These are phyloP conservation scores for Pungitius pungitius DNA, from an alignment of 2,113 vertebrate species.

Conservation along the genomic window DNA sequence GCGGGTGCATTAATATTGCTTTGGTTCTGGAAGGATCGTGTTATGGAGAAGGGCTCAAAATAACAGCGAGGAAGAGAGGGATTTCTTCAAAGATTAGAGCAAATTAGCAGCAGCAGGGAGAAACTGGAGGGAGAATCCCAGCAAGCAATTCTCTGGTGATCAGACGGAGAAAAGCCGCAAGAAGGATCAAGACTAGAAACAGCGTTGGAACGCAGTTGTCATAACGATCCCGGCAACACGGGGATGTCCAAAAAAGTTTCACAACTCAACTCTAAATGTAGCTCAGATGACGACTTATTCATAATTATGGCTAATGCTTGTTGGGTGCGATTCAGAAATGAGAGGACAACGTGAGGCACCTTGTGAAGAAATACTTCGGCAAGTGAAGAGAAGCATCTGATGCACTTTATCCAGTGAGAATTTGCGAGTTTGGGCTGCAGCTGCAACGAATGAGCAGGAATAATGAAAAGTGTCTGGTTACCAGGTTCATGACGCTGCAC, in stretches of 20 bases:
- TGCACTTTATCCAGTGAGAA: not conserved
- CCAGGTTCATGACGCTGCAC: not conserved
- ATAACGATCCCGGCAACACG: constrained; percentile 19
- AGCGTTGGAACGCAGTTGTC: not conserved
- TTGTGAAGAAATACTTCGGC: constrained; percentile 29
- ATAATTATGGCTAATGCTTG: constrained; percentile 11
- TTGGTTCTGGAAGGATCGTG: constrained; percentile 7
- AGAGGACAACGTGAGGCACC: constrained; percentile 22
- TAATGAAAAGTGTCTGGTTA: not conserved
- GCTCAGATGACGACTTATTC: constrained; percentile 15
- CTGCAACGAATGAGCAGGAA: not conserved
- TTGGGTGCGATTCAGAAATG: constrained; percentile 27
- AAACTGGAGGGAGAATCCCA: constrained; percentile 37
- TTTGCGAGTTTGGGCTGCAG: not conserved
- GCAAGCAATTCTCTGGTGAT: constrained; percentile 38
- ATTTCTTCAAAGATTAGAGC: constrained; percentile 58
- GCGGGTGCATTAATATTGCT: not conserved
- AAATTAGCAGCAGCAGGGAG: constrained; percentile 40
- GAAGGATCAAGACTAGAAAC: constrained; percentile 20
- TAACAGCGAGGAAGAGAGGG: constrained; percentile 35
- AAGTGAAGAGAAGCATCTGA: not conserved
- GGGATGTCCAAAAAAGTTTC: constrained; percentile 20
- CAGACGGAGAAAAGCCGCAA: constrained; percentile 32
- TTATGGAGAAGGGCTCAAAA: constrained; percentile 25
- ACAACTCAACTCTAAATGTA: constrained; percentile 27